These are phyloP conservation scores for Etheostoma perlongum DNA, from an alignment of 2,797 vertebrate genomes.

Conservation along the genomic window DNA sequence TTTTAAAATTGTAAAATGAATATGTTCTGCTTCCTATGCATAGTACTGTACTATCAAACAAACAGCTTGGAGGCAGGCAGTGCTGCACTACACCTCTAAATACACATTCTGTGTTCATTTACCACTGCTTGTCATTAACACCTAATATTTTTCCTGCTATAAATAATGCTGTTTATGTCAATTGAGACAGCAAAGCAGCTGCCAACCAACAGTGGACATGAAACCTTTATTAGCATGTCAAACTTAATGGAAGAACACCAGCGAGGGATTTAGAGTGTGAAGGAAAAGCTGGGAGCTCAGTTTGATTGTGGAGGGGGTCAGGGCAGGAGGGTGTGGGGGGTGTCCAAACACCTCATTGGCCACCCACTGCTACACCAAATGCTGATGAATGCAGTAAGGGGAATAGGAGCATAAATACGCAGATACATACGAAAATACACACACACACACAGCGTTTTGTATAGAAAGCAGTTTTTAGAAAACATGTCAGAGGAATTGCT, in stretches of 20 bases:
- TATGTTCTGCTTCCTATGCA: conserved; percentile 54
- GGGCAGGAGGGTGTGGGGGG: not conserved
- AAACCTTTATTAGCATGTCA: conserved; percentile 73
- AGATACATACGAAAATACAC: no score
- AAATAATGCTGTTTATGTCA: conserved; percentile 66
- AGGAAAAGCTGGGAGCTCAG: conserved; percentile 39
- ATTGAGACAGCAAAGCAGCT: conserved; percentile 61
- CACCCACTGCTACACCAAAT: conserved; percentile 57
- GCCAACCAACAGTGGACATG: conserved; percentile 49
- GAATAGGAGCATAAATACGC: conserved; percentile 31
- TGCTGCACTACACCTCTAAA: conserved; percentile 12
- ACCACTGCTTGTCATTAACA: conserved; percentile 54
- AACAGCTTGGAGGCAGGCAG: conserved; percentile 55
- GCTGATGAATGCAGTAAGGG: conserved; percentile 64
- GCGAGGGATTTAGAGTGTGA: conserved; percentile 33
- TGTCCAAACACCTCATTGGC: conserved; percentile 63
- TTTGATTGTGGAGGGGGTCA: conserved; percentile 49
- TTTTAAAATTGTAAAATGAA: conserved; percentile 1
- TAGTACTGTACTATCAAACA: conserved; percentile 52
- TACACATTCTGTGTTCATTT: conserved; percentile 35
- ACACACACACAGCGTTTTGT: conserved; percentile 51
- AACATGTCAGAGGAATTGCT: conserved; percentile 59
- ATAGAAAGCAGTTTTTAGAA: conserved; percentile 67
- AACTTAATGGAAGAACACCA: conserved; percentile 39
- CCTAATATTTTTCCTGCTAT: conserved; percentile 60